These are phyloP conservation scores for Heterotis niloticus DNA, from an alignment of 2,113 vertebrate genomes.

Conservation along the genomic window DNA sequence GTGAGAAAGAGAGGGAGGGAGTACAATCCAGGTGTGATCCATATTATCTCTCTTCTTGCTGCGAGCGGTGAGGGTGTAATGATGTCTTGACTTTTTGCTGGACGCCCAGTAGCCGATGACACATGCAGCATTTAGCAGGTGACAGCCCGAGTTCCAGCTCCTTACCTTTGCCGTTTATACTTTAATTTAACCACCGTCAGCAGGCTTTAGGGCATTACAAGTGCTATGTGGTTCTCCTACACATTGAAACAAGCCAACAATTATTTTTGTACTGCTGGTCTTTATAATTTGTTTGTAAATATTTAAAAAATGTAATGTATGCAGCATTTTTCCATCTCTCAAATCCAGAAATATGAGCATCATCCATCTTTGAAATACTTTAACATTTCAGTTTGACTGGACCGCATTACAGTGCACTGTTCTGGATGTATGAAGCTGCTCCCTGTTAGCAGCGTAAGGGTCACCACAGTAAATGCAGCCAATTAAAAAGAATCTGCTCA, in stretches of 20 bases:
- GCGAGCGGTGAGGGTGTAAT: conserved; percentile 3
- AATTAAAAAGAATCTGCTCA: conserved; percentile 11
- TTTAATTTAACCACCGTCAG: conserved; percentile 2
- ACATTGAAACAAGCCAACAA: conserved; percentile 8
- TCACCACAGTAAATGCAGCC: not conserved
- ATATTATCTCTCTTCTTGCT: not conserved
- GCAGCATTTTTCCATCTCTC: not conserved
- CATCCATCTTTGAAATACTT: not conserved
- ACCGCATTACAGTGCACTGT: not conserved
- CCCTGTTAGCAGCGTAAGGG: not conserved
- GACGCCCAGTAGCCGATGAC: not conserved
- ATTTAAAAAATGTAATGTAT: not conserved
- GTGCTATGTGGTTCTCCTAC: not conserved
- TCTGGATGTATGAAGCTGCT: not conserved
- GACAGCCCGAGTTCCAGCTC: not conserved
- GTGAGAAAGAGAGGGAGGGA: not conserved
- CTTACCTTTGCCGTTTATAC: not conserved
- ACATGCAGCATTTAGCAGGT: conserved; percentile 1
- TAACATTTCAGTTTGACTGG: not conserved
- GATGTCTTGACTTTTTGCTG: conserved; percentile 23
- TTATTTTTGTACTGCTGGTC: not conserved
- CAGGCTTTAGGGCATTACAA: not conserved
- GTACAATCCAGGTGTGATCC: not conserved
- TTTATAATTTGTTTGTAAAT: not conserved
- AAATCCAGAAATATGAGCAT: not conserved